Evolutionary conservation across 2,113 vertebrate genomes (phyloP).

Genomic region (Ctenodactylus gundi): DNA sequence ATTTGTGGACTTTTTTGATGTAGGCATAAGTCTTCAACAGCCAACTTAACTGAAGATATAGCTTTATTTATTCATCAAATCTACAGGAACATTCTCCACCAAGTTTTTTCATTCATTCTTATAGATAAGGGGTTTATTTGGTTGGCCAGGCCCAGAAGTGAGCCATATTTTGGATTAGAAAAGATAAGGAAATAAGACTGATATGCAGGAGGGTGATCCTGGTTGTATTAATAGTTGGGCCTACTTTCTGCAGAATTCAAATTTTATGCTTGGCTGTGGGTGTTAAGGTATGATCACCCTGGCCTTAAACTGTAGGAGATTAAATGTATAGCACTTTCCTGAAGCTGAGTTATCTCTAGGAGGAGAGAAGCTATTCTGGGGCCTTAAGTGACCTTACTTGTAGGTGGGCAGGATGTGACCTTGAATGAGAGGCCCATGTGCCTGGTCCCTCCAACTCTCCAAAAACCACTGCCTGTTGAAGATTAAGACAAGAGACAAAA

Average conservation of each 20-base stretch:
- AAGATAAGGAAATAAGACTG: conserved; percentile 10
- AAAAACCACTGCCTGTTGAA: conserved; percentile 51
- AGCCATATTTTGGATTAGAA: conserved; percentile 19
- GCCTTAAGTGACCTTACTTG: conserved; percentile 47
- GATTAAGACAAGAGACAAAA: conserved; percentile 49
- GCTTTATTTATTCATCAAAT: conserved; percentile 60
- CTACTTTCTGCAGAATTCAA: not conserved
- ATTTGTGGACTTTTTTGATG: conserved; percentile 58
- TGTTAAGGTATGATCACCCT: not conserved
- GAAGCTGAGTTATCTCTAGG: conserved; percentile 56
- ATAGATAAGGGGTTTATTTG: conserved; percentile 43
- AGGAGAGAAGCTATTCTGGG: conserved; percentile 59
- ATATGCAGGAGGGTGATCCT: not conserved
- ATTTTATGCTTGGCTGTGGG: not conserved
- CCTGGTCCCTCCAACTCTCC: not conserved
- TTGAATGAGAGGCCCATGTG: not conserved
- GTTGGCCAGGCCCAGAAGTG: conserved; percentile 33
- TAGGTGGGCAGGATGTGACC: conserved; percentile 59
- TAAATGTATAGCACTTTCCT: conserved; percentile 67
- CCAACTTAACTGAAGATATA: conserved; percentile 58
- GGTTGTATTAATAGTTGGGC: not conserved
- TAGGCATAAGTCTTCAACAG: not conserved
- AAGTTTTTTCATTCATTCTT: conserved; percentile 55
- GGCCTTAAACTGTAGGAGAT: conserved; percentile 47
- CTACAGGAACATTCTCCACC: conserved; percentile 50